These are phyloP conservation scores for Drosophila rhopaloa DNA, from an alignment of 1,140 invertebrate species.

Conservation along the genomic window DNA sequence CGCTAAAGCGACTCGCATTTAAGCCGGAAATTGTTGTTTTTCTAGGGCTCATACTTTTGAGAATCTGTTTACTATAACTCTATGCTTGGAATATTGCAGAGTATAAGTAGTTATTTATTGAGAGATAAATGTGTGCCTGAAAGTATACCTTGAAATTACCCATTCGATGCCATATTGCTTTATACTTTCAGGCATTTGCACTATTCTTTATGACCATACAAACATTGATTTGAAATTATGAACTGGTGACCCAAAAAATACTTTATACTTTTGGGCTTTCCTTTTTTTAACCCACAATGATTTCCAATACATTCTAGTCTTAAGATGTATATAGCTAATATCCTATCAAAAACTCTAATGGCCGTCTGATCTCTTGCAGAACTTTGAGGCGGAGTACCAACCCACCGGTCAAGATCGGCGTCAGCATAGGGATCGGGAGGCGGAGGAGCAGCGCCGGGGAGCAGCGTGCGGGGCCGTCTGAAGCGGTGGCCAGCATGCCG, in stretches of 20 bases:
- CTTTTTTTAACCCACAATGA: neutral
- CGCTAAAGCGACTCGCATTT: conserved; percentile 64
- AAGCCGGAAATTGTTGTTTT: conserved; percentile 26
- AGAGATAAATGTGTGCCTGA: neutral
- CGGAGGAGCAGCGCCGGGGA: conserved; percentile 17
- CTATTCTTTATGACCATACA: too few relatives aligned
- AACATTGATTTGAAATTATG: neutral
- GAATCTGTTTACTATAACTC: neutral
- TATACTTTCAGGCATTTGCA: conserved; percentile 1
- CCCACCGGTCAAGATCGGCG: neutral
- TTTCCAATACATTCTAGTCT: too few relatives aligned
- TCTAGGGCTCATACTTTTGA: neutral
- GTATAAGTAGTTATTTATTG: neutral
- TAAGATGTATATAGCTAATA: too few relatives aligned
- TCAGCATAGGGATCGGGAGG: conserved; percentile 24
- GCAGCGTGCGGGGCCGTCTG: conserved; percentile 7
- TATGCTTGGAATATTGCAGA: too few relatives aligned
- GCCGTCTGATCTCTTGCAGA: conserved; percentile 2
- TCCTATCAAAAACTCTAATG: neutral
- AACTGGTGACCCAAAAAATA: neutral
- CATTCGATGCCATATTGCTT: neutral
- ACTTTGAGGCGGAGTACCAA: neutral
- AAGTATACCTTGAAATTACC: neutral
- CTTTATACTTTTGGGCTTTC: neutral
- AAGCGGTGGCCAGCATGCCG: conserved; percentile 52